phyloP scores from a whole-genome alignment of 2,888 invertebrate genomes.

The Incurvaria masculella region DNA sequence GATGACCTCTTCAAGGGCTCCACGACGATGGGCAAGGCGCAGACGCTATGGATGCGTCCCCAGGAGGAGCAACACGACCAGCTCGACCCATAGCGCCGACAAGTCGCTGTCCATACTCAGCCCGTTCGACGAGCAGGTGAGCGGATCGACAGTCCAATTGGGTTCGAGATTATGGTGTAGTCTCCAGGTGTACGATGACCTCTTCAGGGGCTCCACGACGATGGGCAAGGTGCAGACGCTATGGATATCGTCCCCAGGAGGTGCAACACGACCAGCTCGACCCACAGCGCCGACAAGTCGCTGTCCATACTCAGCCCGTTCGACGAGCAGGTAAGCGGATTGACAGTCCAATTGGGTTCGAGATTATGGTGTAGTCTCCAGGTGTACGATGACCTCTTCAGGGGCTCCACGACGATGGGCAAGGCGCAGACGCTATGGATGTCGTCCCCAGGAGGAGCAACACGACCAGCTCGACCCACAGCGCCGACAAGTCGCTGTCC shows the following conservation, averaged over 20 bases:
- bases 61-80: constrained; percentile 41
- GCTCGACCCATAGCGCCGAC: constrained; percentile 44
- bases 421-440: constrained; percentile 49
- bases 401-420: too few relatives aligned
- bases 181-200: too few relatives aligned
- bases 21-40: constrained; percentile 45
- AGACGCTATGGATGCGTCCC: constrained; percentile 50
- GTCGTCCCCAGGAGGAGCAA: constrained; percentile 44
- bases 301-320: constrained; percentile 76
- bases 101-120: constrained; percentile 65
- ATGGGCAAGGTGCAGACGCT: too few relatives aligned
- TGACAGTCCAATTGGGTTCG: too few relatives aligned
- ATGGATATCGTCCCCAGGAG: constrained; percentile 45
- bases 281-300: constrained; percentile 46
- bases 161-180: too few relatives aligned
- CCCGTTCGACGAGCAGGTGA: constrained; percentile 79
- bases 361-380: too few relatives aligned
- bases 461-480: constrained; percentile 42
- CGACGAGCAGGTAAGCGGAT: constrained; percentile 63
- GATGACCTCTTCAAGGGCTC: too few relatives aligned
- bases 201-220: too few relatives aligned
- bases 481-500: constrained; percentile 47
- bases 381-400: too few relatives aligned
- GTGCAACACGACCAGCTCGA: constrained; percentile 44
- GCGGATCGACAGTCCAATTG: constrained; percentile 11